Evolutionary conservation across 23 tunicate genomes (phyloP), one percentile per base, ranked within the genome.

Genomic region (Halocynthia aurantium): DNA sequence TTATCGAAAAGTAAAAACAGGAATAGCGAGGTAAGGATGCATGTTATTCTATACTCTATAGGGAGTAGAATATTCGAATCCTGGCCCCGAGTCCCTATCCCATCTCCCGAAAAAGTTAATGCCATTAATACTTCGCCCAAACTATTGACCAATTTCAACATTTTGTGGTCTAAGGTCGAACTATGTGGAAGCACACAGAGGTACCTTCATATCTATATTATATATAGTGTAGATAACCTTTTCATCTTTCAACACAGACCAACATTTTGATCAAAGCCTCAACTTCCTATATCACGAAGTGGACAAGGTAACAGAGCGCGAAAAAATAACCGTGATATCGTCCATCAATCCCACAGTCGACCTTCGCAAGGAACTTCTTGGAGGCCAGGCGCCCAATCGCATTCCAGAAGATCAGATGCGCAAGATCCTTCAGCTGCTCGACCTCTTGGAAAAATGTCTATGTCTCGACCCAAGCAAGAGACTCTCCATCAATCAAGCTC

Each of bases 281-380:
- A 87, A 93, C 56, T 93, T 93, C 75, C 70, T 87, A 8, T 64
- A 72, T 21, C 77, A 84, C 13, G 93, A 93, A 57, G 84, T 81
- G 18, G 98, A 93, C 76, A 87, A 84, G 61, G 89, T 93, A 8
- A 93, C 98, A 7, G 98, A 87, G 58, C 84, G 93, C 0, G 98
- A 92, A 62, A 92, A 92, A 74, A 79, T 92, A 73, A 92, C 98
- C 49, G 85, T 86, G 44, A 86, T 92, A 78, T 86, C 98, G 8
- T 73, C 88, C 6, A 68, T 92, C 9, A 82, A 86, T 64, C 84
- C 92, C 31, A 86, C 88, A 6, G 61, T 86, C 22, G 98, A 92
- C 53, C 81, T 92, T 11, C 70, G 77, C 8, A 92, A 92, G 70
- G 92, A 92, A 78, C 61, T 92, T n/a, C 81, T 86, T 6, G 85